Percentiles rank a stretch among this genome's conserved stretches.
Conservation (phyloP, 2,113 vertebrate species). For the Suricata suricatta region DNA sequence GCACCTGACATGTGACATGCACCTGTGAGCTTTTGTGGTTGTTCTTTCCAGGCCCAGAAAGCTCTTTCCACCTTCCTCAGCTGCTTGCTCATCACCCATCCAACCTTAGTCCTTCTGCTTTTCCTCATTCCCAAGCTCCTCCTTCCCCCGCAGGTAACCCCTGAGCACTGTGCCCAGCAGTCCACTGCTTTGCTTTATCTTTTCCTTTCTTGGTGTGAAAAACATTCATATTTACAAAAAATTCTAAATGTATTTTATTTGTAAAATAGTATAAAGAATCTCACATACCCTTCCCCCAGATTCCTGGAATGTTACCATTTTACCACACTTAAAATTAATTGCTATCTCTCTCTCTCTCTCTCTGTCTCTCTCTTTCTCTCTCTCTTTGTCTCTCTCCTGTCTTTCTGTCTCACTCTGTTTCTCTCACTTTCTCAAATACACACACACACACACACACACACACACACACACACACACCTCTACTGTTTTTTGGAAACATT, state of each 20-base stretch:
- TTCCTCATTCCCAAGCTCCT: neutral
- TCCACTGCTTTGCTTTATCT: neutral
- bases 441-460: neutral
- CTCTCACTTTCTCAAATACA: neutral
- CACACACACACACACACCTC: neutral
- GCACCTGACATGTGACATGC: fast-evolving
- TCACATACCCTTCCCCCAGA: neutral
- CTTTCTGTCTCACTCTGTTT: neutral
- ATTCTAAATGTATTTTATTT: neutral
- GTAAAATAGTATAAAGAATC: neutral
- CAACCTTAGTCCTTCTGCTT: neutral
- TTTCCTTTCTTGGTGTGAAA: neutral
- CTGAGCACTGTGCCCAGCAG: neutral
- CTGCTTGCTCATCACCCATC: neutral
- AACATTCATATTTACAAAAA: neutral
- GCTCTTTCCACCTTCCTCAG: neutral
- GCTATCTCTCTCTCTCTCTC: neutral
- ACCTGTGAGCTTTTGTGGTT: neutral
- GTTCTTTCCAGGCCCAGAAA: neutral
- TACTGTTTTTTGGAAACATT: neutral
- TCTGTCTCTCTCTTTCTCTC: neutral
- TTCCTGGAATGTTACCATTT: neutral
- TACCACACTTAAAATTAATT: neutral
- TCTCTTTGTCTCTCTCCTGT: neutral
- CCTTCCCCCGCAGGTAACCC: too few relatives aligned